These are phyloP conservation scores for Neosilurus mollespiculum DNA, from an alignment of 2,797 vertebrate genomes.

Conservation along the genomic window DNA sequence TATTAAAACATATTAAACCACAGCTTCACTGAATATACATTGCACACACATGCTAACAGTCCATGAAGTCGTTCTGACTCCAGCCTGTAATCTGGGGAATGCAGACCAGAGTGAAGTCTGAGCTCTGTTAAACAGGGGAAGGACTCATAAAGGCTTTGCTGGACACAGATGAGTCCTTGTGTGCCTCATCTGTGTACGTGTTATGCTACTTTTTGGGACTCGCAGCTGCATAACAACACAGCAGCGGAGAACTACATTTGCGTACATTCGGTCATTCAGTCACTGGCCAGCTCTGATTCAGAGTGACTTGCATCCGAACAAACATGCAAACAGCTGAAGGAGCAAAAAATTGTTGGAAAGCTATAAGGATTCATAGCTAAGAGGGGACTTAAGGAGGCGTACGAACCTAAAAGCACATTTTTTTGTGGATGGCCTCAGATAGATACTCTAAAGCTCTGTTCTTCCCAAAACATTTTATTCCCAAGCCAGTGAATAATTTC, in stretches of 20 bases:
- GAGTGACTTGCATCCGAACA: conserved; percentile 6
- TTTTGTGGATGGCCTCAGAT: neutral
- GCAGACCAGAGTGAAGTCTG: conserved; percentile 5
- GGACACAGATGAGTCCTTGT: conserved; percentile 50
- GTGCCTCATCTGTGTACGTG: conserved; percentile 19
- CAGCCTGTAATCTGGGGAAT: conserved; percentile 6
- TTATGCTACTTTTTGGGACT: conserved; percentile 56
- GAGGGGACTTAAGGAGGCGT: neutral
- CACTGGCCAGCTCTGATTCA: neutral
- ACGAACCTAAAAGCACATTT: neutral
- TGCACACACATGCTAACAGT: neutral
- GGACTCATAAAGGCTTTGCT: conserved; percentile 39
- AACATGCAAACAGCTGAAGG: neutral
- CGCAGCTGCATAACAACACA: conserved; percentile 73
- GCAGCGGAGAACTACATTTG: conserved; percentile 46
- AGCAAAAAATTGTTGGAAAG: neutral
- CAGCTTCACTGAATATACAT: neutral
- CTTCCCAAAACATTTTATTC: neutral
- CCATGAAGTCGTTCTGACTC: conserved; percentile 9
- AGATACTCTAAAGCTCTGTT: neutral
- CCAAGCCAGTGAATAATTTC: neutral
- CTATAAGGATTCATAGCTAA: neutral
- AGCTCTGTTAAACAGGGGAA: conserved; percentile 33
- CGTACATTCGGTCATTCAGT: neutral
- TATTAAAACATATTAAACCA: conserved; percentile 11